These are phyloP conservation scores for Daubentonia madagascariensis DNA, from an alignment of 2,113 vertebrate genomes.

Conservation along the genomic window DNA sequence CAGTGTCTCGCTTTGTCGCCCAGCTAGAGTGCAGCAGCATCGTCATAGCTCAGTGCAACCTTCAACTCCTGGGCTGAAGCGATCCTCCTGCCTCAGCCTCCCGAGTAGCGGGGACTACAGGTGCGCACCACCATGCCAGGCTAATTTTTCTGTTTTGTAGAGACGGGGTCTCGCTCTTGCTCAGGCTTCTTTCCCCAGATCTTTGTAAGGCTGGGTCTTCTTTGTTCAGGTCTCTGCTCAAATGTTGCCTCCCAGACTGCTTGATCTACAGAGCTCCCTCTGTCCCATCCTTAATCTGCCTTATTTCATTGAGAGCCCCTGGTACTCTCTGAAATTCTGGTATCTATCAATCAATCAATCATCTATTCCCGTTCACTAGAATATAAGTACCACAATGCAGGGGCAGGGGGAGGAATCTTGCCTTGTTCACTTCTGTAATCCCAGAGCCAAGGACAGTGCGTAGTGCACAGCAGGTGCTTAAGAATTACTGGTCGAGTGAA, in stretches of 20 bases:
- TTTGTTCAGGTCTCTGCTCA: background rate
- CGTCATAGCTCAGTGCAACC: too few relatives aligned
- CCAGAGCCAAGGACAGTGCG: background rate
- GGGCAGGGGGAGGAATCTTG: too few relatives aligned
- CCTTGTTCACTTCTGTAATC: background rate
- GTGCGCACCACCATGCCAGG: too few relatives aligned
- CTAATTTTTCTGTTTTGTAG: too few relatives aligned
- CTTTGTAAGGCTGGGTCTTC: background rate
- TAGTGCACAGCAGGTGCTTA: background rate
- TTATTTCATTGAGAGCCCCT: background rate
- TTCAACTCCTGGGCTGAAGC: too few relatives aligned
- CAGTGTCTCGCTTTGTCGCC: too few relatives aligned
- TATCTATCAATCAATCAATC: background rate
- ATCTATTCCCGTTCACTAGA: background rate
- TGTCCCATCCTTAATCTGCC: background rate
- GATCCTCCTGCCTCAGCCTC: too few relatives aligned
- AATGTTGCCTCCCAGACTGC: background rate
- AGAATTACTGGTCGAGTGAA: background rate
- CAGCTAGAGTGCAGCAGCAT: too few relatives aligned
- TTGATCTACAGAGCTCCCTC: background rate
- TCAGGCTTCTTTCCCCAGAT: too few relatives aligned
- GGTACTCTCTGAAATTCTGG: background rate
- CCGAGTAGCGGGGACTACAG: too few relatives aligned
- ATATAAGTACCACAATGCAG: background rate
- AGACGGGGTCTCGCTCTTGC: too few relatives aligned